Base-by-base conservation (phyloP, 1,140 invertebrate genomes). In the Cydia pomonella region DNA sequence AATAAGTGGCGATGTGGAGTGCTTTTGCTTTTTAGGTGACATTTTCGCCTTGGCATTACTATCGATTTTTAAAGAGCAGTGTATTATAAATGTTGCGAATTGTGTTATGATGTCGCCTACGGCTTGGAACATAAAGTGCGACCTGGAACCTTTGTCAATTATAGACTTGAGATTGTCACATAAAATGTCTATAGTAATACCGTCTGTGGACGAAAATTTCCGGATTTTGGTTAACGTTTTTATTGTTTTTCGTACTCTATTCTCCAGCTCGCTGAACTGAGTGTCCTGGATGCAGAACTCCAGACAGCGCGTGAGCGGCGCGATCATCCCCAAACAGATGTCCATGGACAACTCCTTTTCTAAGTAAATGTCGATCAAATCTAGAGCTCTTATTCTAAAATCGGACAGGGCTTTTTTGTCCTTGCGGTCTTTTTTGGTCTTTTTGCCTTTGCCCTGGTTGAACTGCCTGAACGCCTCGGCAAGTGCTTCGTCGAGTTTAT, bases 331-430 rank as follows among this genome's bases (percentile, higher is more conserved):
- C n/a, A 96, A 82, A 44, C 94, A 93, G 18, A 95, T 88, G 50
- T 94, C 92, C 94, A 97, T 94, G 1, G 94, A 93, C 6, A 95
- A 95, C 62, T 94, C 93, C 72, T 95, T 95, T 75, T 96, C 95
- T 53, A 96, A 82, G 85, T 96, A 96, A 75, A 95, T 95, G 76
- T 96, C 95, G 16, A 96, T 87, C 16, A 97, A 92, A 93, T 96
- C 96, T 64, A 96, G 92, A 27, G 95, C 95, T 78, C 95, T 93
- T 21, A 95, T 94, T 75, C 96, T 92, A 77, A 96, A 96, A 84
- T 96, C 95, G 47, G 95, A 96, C 3, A 96, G 85, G 1, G 94
- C 87, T 83, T 95, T 94, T 66, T 95, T 95, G 73, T 95, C 93
- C 84, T 95, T 95, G 16, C 92, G 93, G 80, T 96, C 95, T 79